Evolutionary conservation across 1,140 invertebrate genomes (phyloP), one percentile per base, ranked within the genome.

Genomic region (Venturia canescens): DNA sequence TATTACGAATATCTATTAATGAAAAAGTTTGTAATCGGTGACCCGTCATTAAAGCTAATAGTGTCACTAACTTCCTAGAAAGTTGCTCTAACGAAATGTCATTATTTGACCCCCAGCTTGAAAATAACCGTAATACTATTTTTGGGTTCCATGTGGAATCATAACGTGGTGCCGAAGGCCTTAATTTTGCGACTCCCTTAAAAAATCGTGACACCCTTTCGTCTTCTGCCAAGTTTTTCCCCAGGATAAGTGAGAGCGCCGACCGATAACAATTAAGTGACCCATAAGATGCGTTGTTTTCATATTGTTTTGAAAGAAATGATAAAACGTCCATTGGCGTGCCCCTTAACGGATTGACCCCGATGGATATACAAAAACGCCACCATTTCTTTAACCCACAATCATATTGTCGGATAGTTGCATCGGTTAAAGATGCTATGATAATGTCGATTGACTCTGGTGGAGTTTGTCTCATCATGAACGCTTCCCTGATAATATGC

Each of bases 121-220:
- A n/a, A n/a, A n/a, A n/a, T n/a, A n/a, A n/a, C n/a, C n/a, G n/a
- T n/a, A n/a, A n/a, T n/a, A n/a, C 85, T 1, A 72, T 75, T 48
- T 69, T 75, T 26, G 83, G 80, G 38, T 87, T 79, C 85, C 85
- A 87, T 13, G 84, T 85, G 15, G 82, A 77, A 70, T 85, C 76
- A 78, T 87, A 86, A 21, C 78, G 76, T 21, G 83, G 84, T n/a
- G n/a, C 44, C 1, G 74, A 26, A 23, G 84, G 82, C 72, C 86
- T 82, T 23, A 84, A n/a, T n/a, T n/a, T n/a, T n/a, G n/a, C n/a
- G n/a, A n/a, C n/a, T n/a, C n/a, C n/a, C n/a, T n/a, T n/a, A 44
- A 86, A 81, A 60, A 87, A 86, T 44, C 83, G 27, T 70, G 78
- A 70, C 18, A 86, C 77, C 29, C n/a, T n/a, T 15, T 79, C 77